Percentiles rank a stretch among this genome's conserved stretches.
phyloP scores from a whole-genome alignment of 2,797 vertebrate genomes.

The Pogoniulus pusillus region DNA sequence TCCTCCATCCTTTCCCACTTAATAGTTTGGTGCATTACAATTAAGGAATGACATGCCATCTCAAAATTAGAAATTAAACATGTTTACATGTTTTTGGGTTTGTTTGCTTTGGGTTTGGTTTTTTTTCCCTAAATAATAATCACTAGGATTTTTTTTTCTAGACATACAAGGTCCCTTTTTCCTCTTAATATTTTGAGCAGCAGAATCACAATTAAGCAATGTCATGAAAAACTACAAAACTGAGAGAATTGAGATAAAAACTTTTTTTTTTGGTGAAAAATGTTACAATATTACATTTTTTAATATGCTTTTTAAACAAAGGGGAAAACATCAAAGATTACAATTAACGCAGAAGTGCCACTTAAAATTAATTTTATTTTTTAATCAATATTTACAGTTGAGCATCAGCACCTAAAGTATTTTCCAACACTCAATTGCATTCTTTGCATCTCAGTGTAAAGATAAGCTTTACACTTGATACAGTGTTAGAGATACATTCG shows the following conservation, averaged over 20 bases:
- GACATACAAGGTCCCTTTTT: neutral
- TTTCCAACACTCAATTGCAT: slow-evolving; percentile 46
- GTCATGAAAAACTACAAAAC: neutral
- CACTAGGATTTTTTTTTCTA: neutral
- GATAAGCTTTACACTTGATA: slow-evolving; percentile 51
- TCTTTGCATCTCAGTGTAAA: slow-evolving; percentile 58
- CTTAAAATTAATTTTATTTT: slow-evolving; percentile 63
- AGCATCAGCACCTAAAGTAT: slow-evolving; percentile 57
- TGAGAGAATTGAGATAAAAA: neutral
- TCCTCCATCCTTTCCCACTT: slow-evolving; percentile 37
- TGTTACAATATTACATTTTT: neutral
- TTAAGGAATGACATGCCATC: slow-evolving; percentile 6
- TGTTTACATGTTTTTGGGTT: neutral
- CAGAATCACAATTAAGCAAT: slow-evolving; percentile 10
- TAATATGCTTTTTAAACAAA: neutral
- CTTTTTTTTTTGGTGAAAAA: neutral
- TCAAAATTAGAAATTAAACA: neutral
- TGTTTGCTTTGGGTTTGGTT: too few species aligned
- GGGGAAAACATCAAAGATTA: slow-evolving; percentile 44
- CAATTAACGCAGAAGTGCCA: slow-evolving; percentile 65
- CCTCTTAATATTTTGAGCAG: slow-evolving; percentile 26
- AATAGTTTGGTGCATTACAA: neutral
- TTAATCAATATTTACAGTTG: slow-evolving; percentile 46
- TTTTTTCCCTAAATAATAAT: neutral
- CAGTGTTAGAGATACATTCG: slow-evolving; percentile 66